A percentile compares a stretch with the other conserved stretches of the same genome.
phyloP scores from a whole-genome alignment of 2,888 invertebrate species.

The Lycia hirtaria region DNA sequence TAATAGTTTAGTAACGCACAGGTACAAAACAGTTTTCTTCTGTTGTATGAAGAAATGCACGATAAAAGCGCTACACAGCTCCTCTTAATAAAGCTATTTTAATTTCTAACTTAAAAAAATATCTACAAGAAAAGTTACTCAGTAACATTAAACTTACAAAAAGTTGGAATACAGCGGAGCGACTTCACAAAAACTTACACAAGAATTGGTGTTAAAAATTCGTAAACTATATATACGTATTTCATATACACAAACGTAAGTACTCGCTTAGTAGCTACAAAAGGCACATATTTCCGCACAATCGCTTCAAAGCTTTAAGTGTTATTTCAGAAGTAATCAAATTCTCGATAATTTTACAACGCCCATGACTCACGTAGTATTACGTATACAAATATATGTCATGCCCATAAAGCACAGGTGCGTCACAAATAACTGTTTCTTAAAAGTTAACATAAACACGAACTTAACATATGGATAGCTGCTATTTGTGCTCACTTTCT shows the following conservation, averaged over 20 bases:
- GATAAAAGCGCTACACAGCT: too few relatives aligned
- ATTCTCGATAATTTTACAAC: neutral
- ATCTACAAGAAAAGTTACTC: conserved; percentile 44
- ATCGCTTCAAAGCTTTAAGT: conserved; percentile 33
- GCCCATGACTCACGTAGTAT: neutral
- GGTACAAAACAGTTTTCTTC: too few relatives aligned
- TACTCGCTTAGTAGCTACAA: conserved; percentile 58
- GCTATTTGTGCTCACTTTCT: conserved; percentile 50
- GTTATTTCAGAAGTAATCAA: conserved; percentile 12
- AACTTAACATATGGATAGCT: conserved; percentile 13
- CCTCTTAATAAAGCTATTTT: conserved; percentile 61
- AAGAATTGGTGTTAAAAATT: conserved; percentile 7
- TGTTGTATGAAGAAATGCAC: too few relatives aligned
- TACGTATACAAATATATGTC: neutral
- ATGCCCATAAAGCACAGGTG: conserved; percentile 5
- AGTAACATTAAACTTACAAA: conserved; percentile 29
- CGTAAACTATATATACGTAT: conserved; percentile 13
- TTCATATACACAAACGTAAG: conserved; percentile 38
- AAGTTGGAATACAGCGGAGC: conserved; percentile 46
- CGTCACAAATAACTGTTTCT: conserved; percentile 7
- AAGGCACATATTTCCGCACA: conserved; percentile 62
- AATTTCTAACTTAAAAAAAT: conserved; percentile 39
- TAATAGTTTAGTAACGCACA: too few relatives aligned
- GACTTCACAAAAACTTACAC: conserved; percentile 20
- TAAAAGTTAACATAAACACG: neutral